Conservation (phyloP, 2,113 vertebrate species). For the Charadrius vociferus region DNA sequence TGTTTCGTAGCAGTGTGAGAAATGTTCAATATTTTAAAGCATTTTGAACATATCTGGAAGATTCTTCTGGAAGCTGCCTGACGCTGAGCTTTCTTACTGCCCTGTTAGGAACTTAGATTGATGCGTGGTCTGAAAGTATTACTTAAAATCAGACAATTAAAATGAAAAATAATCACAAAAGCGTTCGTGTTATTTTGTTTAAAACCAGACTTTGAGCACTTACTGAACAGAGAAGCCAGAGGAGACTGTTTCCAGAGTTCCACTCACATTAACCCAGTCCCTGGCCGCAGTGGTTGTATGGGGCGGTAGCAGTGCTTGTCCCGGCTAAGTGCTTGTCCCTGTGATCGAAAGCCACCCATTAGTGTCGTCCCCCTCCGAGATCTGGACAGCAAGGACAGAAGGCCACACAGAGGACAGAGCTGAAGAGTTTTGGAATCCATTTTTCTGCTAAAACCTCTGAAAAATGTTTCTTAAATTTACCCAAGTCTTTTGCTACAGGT, state of each 20-base stretch:
- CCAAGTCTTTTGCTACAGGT: not conserved
- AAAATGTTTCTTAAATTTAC: not conserved
- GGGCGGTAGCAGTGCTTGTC: not conserved
- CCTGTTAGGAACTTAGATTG: not conserved
- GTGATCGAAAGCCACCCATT: too few species aligned
- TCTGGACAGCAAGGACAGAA: not conserved
- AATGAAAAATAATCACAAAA: not conserved
- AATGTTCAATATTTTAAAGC: slow-evolving; percentile 3
- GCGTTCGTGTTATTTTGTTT: not conserved
- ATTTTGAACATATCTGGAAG: not conserved
- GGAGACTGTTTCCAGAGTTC: not conserved
- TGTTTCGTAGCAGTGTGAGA: not conserved
- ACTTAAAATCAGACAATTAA: slow-evolving; percentile 3
- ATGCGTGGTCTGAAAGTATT: not conserved
- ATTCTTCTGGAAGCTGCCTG: not conserved
- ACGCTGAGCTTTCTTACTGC: not conserved
- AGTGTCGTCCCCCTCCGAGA: too few species aligned
- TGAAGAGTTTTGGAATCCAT: not conserved
- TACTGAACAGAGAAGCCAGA: not conserved
- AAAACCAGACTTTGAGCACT: not conserved
- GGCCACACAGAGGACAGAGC: too few species aligned
- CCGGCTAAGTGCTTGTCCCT: too few species aligned
- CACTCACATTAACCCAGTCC: accelerated
- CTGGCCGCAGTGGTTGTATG: accelerated
- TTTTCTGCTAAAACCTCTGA: not conserved